A percentile compares a stretch with the other conserved stretches of the same genome.
phyloP scores from a whole-genome alignment of 2,888 invertebrate genomes.

The Dynastes hyllus region DNA sequence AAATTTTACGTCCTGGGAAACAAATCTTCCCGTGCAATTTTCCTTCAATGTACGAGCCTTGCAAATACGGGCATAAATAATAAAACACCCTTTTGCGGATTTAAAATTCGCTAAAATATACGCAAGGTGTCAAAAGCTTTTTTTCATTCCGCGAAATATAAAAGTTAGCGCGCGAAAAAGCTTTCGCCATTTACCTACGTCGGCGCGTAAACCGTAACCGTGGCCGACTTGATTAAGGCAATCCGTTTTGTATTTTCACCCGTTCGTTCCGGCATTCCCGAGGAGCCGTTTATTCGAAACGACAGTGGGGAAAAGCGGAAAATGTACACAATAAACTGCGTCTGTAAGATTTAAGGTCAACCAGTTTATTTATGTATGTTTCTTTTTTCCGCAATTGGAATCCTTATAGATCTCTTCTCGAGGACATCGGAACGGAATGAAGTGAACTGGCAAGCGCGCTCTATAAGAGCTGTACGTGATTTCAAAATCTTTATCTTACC shows the following conservation, averaged over 20 bases:
- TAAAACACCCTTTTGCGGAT: conserved; percentile 41
- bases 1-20: conserved; percentile 4
- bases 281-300: conserved; percentile 36
- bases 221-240: conserved; percentile 40
- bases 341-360: conserved; percentile 38
- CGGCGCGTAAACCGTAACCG: conserved; percentile 8
- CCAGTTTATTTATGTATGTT: conserved; percentile 40
- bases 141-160: conserved; percentile 34
- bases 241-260: conserved; percentile 43
- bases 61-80: conserved; percentile 38
- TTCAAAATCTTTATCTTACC: conserved; percentile 43
- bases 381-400: conserved; percentile 41
- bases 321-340: conserved; percentile 44
- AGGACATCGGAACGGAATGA: conserved; percentile 1
- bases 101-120: conserved; percentile 46
- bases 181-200: conserved; percentile 24
- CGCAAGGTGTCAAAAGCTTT: conserved; percentile 38
- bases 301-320: conserved; percentile 31
- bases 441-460: neutral
- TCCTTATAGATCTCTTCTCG: conserved; percentile 9
- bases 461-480: conserved; percentile 22
- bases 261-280: conserved; percentile 4
- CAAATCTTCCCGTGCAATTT: conserved; percentile 30
- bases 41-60: conserved; percentile 12
- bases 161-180: conserved; percentile 36